Conservation (phyloP, 2,797 vertebrate species). For the Oreochromis mossambicus region DNA sequence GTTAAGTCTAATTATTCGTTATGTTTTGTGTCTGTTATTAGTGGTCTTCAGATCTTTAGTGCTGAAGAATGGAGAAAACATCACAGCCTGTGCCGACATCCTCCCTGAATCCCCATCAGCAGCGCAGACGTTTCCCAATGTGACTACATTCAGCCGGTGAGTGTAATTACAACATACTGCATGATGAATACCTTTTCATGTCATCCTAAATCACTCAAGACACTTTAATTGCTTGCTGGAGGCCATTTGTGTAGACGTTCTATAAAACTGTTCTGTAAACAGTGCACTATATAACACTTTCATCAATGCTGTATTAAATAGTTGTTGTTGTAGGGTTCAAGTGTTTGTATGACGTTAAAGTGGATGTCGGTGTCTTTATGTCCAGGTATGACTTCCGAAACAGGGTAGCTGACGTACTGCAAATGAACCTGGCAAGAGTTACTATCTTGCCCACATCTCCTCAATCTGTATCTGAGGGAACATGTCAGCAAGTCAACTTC, state of each 20-base stretch:
- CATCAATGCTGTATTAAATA: not conserved
- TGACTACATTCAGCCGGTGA: conserved; percentile 68
- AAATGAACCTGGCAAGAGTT: conserved; percentile 41
- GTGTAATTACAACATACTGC: not conserved
- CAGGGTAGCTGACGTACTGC: conserved; percentile 62
- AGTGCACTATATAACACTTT: not conserved
- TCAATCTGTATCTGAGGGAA: not conserved
- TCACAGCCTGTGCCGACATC: conserved; percentile 68
- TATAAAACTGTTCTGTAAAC: not conserved
- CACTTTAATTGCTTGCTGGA: not conserved
- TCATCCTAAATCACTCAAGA: not conserved
- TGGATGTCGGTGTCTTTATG: not conserved
- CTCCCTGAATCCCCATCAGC: conserved; percentile 66
- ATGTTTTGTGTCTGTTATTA: conserved; percentile 19
- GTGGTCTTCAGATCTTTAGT: conserved; percentile 70
- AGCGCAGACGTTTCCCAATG: conserved; percentile 63
- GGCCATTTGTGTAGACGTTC: not conserved
- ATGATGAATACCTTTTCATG: not conserved
- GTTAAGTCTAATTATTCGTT: not conserved
- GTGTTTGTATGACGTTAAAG: not conserved
- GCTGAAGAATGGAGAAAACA: conserved; percentile 31
- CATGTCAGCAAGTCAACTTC: conserved; percentile 68
- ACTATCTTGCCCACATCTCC: conserved; percentile 66
- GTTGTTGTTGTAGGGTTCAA: too few species aligned
- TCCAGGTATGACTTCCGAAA: conserved; percentile 73